Conservation (phyloP, 2,113 vertebrate genomes). For the Dasyprocta punctata region DNA sequence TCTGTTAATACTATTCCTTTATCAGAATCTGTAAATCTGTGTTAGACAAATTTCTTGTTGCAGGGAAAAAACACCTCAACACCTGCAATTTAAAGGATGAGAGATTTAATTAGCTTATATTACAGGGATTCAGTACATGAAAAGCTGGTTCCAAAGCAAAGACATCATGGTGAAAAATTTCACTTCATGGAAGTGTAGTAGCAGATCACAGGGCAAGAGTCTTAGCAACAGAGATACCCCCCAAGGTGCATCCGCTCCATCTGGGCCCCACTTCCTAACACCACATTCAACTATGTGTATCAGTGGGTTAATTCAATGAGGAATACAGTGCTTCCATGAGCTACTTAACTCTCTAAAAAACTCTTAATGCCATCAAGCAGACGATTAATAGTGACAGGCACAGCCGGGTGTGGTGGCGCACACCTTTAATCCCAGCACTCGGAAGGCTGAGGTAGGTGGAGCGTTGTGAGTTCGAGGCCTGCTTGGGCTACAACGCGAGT, state of each 20-base stretch:
- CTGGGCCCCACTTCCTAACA: too few species aligned
- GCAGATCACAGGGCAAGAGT: not conserved
- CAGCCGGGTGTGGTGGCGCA: too few species aligned
- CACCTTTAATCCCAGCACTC: too few species aligned
- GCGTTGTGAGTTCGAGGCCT: too few species aligned
- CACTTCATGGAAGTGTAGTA: not conserved
- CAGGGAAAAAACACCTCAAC: not conserved
- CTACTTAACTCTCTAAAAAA: not conserved
- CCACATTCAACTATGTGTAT: too few species aligned
- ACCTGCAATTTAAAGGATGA: not conserved
- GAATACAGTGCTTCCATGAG: not conserved
- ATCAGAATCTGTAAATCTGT: not conserved
- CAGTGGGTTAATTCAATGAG: not conserved
- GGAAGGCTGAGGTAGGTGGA: too few species aligned
- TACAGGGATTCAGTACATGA: not conserved
- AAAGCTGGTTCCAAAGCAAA: not conserved
- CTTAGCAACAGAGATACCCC: not conserved
- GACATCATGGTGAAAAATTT: not conserved
- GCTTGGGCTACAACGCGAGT: too few species aligned
- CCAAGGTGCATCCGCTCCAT: not conserved
- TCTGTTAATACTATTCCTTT: not conserved
- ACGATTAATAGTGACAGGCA: not conserved
- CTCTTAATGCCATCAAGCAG: not conserved
- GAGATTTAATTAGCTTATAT: not conserved
- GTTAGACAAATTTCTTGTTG: not conserved